Conservation (phyloP, 2,888 invertebrate genomes). For the Penaeus monodon region DNA sequence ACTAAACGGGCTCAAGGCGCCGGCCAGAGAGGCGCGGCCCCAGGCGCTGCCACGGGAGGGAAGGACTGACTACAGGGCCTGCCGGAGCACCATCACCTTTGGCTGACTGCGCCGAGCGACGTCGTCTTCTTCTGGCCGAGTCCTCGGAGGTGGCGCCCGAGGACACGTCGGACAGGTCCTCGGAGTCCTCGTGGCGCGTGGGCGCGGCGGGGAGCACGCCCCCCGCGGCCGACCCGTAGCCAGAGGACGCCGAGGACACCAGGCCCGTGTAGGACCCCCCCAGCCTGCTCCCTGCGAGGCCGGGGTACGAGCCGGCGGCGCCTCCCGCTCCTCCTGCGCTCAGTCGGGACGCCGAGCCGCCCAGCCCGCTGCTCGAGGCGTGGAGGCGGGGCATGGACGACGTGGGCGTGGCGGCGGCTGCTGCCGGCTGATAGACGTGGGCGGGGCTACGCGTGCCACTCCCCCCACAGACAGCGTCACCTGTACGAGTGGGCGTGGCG, state of each 20-base stretch:
- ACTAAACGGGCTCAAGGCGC: too few relatives aligned
- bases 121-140: conserved; percentile 47
- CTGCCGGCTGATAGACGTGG: conserved; percentile 29
- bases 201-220: conserved; percentile 22
- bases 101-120: conserved; percentile 47
- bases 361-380: conserved; percentile 37
- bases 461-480: conserved; percentile 45
- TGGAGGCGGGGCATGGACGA: conserved; percentile 48
- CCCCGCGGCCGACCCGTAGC: conserved; percentile 50
- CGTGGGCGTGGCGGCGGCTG: conserved; percentile 37
- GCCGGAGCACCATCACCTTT: conserved; percentile 46
- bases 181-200: conserved; percentile 54
- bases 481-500: conserved; percentile 19
- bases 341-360: conserved; percentile 52
- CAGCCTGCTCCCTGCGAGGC: conserved; percentile 27
- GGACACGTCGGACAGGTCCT: conserved; percentile 57
- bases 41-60: too few relatives aligned
- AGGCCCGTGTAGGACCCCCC: conserved; percentile 44
- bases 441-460: conserved; percentile 38
- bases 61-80: too few relatives aligned
- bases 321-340: conserved; percentile 32
- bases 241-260: conserved; percentile 52
- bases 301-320: conserved; percentile 2
- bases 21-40: too few relatives aligned
- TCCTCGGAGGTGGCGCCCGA: conserved; percentile 52